Evolutionary conservation across 2,113 vertebrate genomes (phyloP).

Genomic region (Oncorhynchus gorbuscha): DNA sequence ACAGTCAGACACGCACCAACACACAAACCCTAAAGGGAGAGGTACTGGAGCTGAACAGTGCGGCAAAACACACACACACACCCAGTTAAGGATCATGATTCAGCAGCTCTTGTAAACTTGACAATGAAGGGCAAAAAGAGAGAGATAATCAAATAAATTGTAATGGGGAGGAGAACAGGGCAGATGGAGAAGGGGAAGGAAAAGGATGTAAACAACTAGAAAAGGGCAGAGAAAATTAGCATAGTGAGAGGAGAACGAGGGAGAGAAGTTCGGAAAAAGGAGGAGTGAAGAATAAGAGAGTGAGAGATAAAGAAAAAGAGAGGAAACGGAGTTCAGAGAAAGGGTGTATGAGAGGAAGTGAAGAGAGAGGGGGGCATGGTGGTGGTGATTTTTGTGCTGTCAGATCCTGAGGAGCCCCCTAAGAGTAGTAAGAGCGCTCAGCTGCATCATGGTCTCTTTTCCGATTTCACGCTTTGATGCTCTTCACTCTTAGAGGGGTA

Average conservation of each 20-base stretch:
- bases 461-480: slow-evolving; percentile 74
- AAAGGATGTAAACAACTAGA: not conserved
- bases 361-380: slow-evolving; percentile 18
- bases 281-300: not conserved
- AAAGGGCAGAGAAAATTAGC: not conserved
- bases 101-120: not conserved
- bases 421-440: slow-evolving; percentile 58
- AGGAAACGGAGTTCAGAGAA: not conserved
- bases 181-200: not conserved
- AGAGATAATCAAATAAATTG: not conserved
- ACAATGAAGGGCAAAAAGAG: not conserved
- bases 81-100: not conserved
- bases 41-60: not conserved
- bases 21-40: slow-evolving; percentile 1
- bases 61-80: not conserved
- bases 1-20: slow-evolving; percentile 3
- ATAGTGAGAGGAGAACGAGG: not conserved
- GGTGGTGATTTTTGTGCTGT: slow-evolving; percentile 49
- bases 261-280: not conserved
- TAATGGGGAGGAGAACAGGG: not conserved
- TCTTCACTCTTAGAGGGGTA: slow-evolving; percentile 47
- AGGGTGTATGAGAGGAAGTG: not conserved
- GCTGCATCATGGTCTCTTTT: slow-evolving; percentile 68
- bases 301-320: not conserved
- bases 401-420: slow-evolving; percentile 58